Conservation (phyloP, 2,888 invertebrate species). For the Polyommatus iphigenia region DNA sequence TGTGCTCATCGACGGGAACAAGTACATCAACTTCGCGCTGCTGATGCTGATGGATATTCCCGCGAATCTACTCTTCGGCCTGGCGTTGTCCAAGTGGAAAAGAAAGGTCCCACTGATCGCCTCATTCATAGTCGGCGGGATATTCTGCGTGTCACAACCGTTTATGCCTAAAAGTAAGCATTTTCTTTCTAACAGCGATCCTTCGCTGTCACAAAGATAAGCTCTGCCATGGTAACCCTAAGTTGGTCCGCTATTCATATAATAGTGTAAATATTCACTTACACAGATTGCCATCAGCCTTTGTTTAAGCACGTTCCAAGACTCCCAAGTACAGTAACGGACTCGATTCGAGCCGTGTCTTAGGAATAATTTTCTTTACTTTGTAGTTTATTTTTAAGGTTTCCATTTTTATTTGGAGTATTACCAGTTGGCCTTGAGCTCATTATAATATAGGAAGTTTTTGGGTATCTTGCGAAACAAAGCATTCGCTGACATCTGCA, state of each 20-base stretch:
- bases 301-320: slow-evolving; percentile 17
- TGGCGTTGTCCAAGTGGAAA: slow-evolving; percentile 65
- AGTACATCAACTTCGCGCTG: slow-evolving; percentile 69
- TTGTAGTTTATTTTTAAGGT: background rate
- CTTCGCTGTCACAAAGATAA: no score
- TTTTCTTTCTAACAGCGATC: no score
- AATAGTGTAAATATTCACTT: slow-evolving; percentile 11
- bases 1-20: slow-evolving; percentile 70
- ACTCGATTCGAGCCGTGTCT: no score
- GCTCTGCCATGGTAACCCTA: background rate
- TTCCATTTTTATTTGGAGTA: background rate
- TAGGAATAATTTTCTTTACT: background rate
- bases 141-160: slow-evolving; percentile 67
- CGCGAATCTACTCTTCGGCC: slow-evolving; percentile 69
- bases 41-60: slow-evolving; percentile 73
- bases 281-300: slow-evolving; percentile 3
- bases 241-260: background rate
- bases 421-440: no score
- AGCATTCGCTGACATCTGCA: no score
- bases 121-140: slow-evolving; percentile 65
- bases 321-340: background rate
- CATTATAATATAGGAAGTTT: no score
- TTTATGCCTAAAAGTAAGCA: slow-evolving; percentile 64
- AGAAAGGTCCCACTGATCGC: slow-evolving; percentile 60
- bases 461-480: no score